Base-by-base conservation (phyloP, 2,113 vertebrate genomes). In the Ophthalmotilapia sp. region DNA sequence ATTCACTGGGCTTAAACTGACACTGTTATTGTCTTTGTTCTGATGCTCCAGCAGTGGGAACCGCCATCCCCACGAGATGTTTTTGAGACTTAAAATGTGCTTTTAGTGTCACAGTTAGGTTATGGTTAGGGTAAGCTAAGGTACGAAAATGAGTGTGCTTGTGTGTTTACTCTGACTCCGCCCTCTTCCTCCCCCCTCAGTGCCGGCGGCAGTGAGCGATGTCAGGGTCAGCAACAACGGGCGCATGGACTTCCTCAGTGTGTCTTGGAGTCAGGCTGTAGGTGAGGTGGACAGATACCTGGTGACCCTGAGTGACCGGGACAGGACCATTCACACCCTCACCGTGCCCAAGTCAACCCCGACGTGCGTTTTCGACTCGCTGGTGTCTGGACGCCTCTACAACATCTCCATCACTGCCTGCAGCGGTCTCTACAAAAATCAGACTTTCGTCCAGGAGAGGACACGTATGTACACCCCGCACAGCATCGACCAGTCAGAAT, bases 161-260 rank as follows among this genome's bases (percentile, higher is more conserved):
- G 17, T 36, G 10, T 29, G 36, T n/a, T 49, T 33, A 6, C 19
- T 14, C 14, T 79, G 0, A 21, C 82, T 62, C 56, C 4, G 1
- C 56, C 36, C 5, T 55, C 26, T 26, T 10, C 15, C 49, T 53
- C 0, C 17, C 42, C 15, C 29, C 84, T 51, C 93, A 99, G 98
- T 98, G 73, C 98, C 98, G 5, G 97, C 98, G 6, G 98, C 97
- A 0, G 98, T 99, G 45, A 96, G 95, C 3, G 97, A 98, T 47
- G 96, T 99, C 8, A 98, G 96, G 0, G 96, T 98, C 79, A 99
- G 97, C 92, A 99, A 99, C 92, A 98, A 97, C 2, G 99, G 98
- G 1, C 97, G 97, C 0, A 96, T 90, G 36, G 98, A 99, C 94
- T 99, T 98, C 95, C 98, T 99, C 58, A 96, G 97, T 5, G 95